phyloP scores from a whole-genome alignment of 2,888 invertebrate species.

The Leucophenga maculata region DNA sequence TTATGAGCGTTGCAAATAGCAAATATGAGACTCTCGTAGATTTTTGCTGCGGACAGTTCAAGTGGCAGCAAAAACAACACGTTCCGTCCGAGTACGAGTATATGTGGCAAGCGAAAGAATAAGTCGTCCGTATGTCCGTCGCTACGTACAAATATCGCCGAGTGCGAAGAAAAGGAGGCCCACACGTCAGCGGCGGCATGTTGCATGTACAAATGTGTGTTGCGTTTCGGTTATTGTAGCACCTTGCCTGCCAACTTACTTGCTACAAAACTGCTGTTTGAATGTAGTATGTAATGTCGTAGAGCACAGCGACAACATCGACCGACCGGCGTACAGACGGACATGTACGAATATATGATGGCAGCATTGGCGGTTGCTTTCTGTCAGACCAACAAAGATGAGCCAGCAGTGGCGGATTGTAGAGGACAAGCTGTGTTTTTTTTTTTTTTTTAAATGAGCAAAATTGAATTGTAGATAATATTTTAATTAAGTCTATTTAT shows the following conservation, averaged over 20 bases:
- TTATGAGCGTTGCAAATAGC: conserved; percentile 48
- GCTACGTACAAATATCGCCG: not conserved
- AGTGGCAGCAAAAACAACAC: no score
- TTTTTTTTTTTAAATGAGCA: no score
- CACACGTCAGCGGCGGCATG: conserved; percentile 1
- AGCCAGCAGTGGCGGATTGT: not conserved
- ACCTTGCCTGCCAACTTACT: conserved; percentile 11
- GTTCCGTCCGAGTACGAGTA: not conserved
- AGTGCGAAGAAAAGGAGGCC: not conserved
- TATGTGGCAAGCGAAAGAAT: not conserved
- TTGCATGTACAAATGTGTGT: conserved; percentile 19
- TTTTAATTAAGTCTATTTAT: no score
- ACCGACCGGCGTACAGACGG: no score
- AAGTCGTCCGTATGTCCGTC: not conserved
- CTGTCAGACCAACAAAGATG: not conserved
- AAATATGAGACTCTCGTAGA: conserved; percentile 17
- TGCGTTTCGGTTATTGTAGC: conserved; percentile 20
- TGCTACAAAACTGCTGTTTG: no score
- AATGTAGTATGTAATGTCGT: no score
- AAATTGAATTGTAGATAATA: no score
- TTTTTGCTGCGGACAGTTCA: not conserved
- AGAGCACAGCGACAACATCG: no score
- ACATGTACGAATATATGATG: no score
- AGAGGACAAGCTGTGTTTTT: no score
- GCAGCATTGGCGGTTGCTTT: conserved; percentile 4